These are phyloP conservation scores for Malthinus flaveolus DNA, from an alignment of 2,888 invertebrate genomes.

Conservation along the genomic window DNA sequence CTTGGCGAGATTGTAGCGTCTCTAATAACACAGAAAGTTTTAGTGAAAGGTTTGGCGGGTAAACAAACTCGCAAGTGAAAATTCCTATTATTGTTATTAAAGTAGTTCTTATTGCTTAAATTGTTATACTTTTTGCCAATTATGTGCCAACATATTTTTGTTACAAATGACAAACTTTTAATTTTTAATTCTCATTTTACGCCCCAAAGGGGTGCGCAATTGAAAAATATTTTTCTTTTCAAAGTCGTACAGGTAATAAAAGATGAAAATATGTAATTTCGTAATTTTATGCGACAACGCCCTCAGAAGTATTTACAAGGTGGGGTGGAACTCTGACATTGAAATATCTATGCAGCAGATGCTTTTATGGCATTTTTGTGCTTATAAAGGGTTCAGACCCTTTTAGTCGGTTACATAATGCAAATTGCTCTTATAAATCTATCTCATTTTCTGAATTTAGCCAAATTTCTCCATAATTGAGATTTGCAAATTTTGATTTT, in stretches of 20 bases:
- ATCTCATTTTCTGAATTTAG: conserved; percentile 1
- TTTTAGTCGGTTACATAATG: conserved; percentile 23
- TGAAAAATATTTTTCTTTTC: too few species aligned
- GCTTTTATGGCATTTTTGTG: conserved; percentile 20
- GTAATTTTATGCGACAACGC: conserved; percentile 16
- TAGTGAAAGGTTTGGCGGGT: conserved; percentile 2
- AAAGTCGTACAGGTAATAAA: background rate
- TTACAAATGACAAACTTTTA: too few species aligned
- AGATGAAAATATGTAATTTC: conserved; percentile 32
- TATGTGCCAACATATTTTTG: too few species aligned
- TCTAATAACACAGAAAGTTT: conserved; percentile 6
- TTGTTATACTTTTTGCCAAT: too few species aligned
- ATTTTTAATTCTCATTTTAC: too few species aligned
- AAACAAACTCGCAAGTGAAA: background rate
- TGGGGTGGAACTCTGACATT: conserved; percentile 22
- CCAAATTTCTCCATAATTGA: background rate
- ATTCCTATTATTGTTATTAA: too few species aligned
- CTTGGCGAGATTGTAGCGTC: background rate
- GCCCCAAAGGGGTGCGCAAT: background rate
- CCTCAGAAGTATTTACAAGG: conserved; percentile 26
- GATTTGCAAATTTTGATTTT: background rate
- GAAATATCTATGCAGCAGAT: conserved; percentile 30
- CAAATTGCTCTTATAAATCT: conserved; percentile 5
- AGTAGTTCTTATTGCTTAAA: too few species aligned
- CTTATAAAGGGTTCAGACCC: conserved; percentile 19